These are phyloP conservation scores for Ormyrus nitidulus DNA, from an alignment of 2,888 invertebrate genomes.

Conservation along the genomic window DNA sequence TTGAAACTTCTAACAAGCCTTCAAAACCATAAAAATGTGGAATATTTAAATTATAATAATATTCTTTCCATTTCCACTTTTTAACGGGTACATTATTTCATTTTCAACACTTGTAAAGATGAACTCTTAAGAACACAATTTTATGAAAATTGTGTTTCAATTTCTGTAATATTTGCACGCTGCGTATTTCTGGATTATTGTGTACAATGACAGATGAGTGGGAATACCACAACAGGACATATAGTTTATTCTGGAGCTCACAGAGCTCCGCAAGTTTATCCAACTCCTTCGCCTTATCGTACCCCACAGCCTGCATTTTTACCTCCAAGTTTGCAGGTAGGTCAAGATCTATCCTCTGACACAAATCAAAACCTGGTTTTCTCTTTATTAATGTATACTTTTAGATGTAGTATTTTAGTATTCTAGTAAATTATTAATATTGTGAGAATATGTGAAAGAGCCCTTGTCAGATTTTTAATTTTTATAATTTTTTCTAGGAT, in stretches of 20 bases:
- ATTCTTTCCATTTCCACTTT: too few species aligned
- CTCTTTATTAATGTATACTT: too few species aligned
- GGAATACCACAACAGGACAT: constrained; percentile 69
- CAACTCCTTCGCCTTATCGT: constrained; percentile 72
- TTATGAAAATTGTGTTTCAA: constrained; percentile 53
- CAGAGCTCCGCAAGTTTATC: constrained; percentile 74
- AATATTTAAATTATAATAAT: too few species aligned
- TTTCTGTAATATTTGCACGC: constrained; percentile 66
- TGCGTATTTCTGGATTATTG: constrained; percentile 68
- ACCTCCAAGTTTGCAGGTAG: constrained; percentile 73
- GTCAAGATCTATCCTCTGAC: constrained; percentile 45
- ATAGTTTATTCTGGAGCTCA: constrained; percentile 72
- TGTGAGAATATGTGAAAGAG: too few species aligned
- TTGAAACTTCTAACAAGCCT: too few species aligned
- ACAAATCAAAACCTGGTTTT: constrained; percentile 3
- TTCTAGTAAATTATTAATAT: too few species aligned
- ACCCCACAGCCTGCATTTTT: constrained; percentile 75
- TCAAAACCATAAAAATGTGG: too few species aligned
- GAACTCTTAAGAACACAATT: not conserved
- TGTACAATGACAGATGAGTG: constrained; percentile 69
- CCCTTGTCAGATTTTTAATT: too few species aligned
- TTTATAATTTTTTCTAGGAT: constrained; percentile 64
- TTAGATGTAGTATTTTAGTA: too few species aligned
- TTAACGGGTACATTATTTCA: too few species aligned
- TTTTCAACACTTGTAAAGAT: too few species aligned